These are phyloP conservation scores for Catalaphyllia jardinei DNA, from an alignment of 64 coral and sea anemone species.

Conservation along the genomic window DNA sequence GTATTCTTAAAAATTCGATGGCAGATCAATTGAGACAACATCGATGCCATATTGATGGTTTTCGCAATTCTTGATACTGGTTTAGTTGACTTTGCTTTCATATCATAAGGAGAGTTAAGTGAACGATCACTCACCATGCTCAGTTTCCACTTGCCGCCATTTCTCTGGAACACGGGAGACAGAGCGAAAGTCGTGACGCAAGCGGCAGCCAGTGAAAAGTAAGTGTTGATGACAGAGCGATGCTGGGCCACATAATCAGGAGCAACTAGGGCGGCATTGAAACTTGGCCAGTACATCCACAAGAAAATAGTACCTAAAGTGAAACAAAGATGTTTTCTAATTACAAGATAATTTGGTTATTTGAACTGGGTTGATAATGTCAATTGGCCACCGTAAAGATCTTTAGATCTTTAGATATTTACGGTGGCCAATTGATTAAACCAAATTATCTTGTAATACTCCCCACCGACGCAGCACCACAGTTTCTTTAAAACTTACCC, in stretches of 20 bases:
- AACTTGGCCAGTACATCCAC: constrained; percentile 98
- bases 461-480: too few species aligned
- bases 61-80: background rate
- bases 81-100: background rate
- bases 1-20: too few species aligned
- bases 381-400: too few species aligned
- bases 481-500: too few species aligned
- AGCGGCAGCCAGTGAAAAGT: constrained; percentile 81
- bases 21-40: too few species aligned
- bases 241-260: constrained; percentile 83
- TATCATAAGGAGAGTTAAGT: background rate
- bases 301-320: constrained; percentile 83
- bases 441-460: too few species aligned
- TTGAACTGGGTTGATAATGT: too few species aligned
- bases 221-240: constrained; percentile 89
- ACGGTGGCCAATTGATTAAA: too few species aligned
- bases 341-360: too few species aligned
- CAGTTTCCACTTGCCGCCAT: constrained; percentile 35
- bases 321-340: background rate
- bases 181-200: constrained; percentile 86
- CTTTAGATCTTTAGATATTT: too few species aligned
- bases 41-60: background rate
- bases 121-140: constrained; percentile 74
- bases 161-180: constrained; percentile 71
- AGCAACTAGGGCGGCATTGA: constrained; percentile 79